Evolutionary conservation across 2,113 vertebrate species (phyloP), one percentile per base, ranked within the genome.

Genomic region (Tamias sibiricus): DNA sequence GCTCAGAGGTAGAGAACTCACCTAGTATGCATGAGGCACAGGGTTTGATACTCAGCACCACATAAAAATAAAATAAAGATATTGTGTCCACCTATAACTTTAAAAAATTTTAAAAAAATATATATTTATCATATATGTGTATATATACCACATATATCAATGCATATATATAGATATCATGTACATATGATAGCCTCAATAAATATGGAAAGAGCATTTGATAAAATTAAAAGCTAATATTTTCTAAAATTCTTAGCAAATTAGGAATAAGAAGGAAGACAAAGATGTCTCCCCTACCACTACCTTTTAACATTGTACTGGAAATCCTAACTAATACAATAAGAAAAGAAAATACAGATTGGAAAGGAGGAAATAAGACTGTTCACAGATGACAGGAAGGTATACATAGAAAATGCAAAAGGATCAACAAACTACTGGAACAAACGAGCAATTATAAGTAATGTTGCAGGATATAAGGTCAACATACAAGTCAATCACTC

Each of bases 171-270:
- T 49, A 49, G 8, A 49, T 49, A 49, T 49, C 8, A 52, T 52
- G 16, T 52, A 16, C 14, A 52, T 54, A 42, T 49, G 17, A 72
- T 47, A 47, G 88, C 32, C 54, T 94, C 32, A 90, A 74, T 54
- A 79, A 57, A 76, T 80, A 80, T 32, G 44, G 57, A 87, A 95
- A 94, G 91, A 87, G 40, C 24, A 82, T 66, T 37, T 88, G 47
- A 86, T 91, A 74, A 80, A 94, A 93, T 62, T 76, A 26, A 86
- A 11, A 77, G 86, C 12, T 88, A 22, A 74, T 35, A 62, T 62
- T 79, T 59, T 87, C 57, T 86, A 76, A 92, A 76, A 89, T 76
- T 87, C 64, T 72, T 74, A 64, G 47, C 49, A 95, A 87, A 69
- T 64, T 44, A 93, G 54, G 13, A 91, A 66, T 72, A 91, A 91